Percentiles rank a stretch among this genome's conserved stretches.
phyloP scores from a whole-genome alignment of 2,797 vertebrate genomes.

The Gallinago nigripennis region DNA sequence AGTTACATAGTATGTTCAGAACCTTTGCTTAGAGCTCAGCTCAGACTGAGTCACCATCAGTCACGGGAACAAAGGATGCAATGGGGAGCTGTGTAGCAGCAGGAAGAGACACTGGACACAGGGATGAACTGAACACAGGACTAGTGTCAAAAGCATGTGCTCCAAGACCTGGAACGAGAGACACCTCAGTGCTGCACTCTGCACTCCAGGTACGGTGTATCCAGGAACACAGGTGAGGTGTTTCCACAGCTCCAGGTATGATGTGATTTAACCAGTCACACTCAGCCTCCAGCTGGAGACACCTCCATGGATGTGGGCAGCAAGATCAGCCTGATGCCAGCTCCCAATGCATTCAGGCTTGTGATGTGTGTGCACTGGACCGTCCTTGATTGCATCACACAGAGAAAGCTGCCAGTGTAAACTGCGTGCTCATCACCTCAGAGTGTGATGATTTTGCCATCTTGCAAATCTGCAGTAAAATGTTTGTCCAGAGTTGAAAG shows the following conservation, averaged over 20 bases:
- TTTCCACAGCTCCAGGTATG: background rate
- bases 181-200: background rate
- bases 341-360: background rate
- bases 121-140: background rate
- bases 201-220: background rate
- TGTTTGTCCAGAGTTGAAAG: background rate
- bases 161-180: background rate
- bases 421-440: background rate
- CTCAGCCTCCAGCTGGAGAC: background rate
- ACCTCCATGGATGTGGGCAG: background rate
- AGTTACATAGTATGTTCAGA: background rate
- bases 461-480: background rate
- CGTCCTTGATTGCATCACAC: background rate
- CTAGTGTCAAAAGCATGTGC: background rate
- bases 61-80: background rate
- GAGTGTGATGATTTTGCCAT: background rate
- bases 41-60: background rate
- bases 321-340: background rate
- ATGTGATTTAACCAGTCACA: background rate
- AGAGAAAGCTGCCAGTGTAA: background rate
- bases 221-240: background rate
- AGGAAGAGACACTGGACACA: background rate
- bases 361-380: background rate
- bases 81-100: accelerated
- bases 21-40: background rate